Evolutionary conservation across 2,888 invertebrate genomes (phyloP).

Genomic region (Oscheius sp.): DNA sequence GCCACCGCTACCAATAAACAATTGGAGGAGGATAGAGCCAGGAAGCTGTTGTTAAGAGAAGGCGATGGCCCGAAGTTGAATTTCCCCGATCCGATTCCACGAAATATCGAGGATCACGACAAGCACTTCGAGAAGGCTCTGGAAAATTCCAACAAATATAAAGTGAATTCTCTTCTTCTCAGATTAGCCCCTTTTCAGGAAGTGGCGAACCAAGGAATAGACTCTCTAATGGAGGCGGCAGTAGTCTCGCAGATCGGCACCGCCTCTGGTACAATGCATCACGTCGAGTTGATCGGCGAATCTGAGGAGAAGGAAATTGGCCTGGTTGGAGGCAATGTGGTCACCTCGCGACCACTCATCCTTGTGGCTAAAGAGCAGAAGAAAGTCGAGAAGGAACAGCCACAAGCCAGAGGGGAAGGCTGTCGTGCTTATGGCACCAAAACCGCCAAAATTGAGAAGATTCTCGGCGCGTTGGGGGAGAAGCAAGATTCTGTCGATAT

Average conservation of each 20-base stretch:
- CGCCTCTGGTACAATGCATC: constrained; percentile 10
- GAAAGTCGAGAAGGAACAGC: not conserved
- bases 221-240: constrained; percentile 44
- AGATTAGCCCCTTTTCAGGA: constrained; percentile 32
- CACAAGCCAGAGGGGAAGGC: not conserved
- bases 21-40: constrained; percentile 15
- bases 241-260: constrained; percentile 17
- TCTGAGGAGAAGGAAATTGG: constrained; percentile 7
- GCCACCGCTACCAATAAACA: constrained; percentile 34
- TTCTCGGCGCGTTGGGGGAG: constrained; percentile 46
- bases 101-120: constrained; percentile 32
- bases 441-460: constrained; percentile 38
- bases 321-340: not conserved
- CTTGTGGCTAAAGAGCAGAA: constrained; percentile 22
- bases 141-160: constrained; percentile 41
- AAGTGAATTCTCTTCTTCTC: too few species aligned
- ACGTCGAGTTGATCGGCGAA: constrained; percentile 1
- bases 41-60: constrained; percentile 1
- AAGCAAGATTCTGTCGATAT: constrained; percentile 43
- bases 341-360: constrained; percentile 28
- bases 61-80: constrained; percentile 17
- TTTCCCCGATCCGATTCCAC: constrained; percentile 28
- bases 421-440: constrained; percentile 29
- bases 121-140: constrained; percentile 43
- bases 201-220: constrained; percentile 41